phyloP scores from a whole-genome alignment of 2,888 invertebrate genomes.

The Tricholauxania praeusta region DNA sequence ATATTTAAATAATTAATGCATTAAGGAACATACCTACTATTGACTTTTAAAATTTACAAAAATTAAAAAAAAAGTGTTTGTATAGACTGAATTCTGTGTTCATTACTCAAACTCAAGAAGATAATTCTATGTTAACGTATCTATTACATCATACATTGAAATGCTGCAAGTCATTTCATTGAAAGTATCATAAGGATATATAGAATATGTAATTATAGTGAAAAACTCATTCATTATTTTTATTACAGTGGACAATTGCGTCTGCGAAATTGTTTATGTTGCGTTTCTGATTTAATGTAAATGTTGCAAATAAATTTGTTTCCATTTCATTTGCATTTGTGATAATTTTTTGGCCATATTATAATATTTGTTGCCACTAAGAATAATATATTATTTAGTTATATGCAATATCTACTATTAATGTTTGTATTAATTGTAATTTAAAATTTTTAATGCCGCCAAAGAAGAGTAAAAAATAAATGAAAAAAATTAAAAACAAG shows the following conservation, averaged over 20 bases:
- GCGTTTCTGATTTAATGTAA: slow-evolving; percentile 17
- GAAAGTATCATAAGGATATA: not conserved
- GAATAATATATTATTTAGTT: too few species aligned
- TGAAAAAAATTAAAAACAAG: not conserved
- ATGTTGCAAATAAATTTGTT: slow-evolving; percentile 13
- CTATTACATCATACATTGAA: too few species aligned
- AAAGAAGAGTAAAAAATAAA: not conserved
- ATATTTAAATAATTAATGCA: slow-evolving; percentile 23
- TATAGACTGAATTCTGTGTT: slow-evolving; percentile 54
- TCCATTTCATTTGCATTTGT: slow-evolving; percentile 27
- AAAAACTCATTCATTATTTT: not conserved
- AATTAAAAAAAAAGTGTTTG: slow-evolving; percentile 45
- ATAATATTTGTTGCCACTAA: too few species aligned
- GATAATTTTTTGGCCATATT: slow-evolving; percentile 30
- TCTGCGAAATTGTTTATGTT: slow-evolving; percentile 31
- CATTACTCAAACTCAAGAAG: slow-evolving; percentile 38
- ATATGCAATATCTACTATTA: too few species aligned
- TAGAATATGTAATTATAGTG: not conserved
- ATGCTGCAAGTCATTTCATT: too few species aligned
- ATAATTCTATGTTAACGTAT: too few species aligned
- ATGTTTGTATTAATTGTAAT: slow-evolving; percentile 25
- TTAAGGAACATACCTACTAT: not conserved
- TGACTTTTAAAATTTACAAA: slow-evolving; percentile 26
- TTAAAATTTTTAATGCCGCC: slow-evolving; percentile 2
- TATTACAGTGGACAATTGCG: not conserved